A percentile compares a stretch with the other conserved stretches of the same genome.
Conservation (phyloP, 2,113 vertebrate species). For the Chloebia gouldiae region DNA sequence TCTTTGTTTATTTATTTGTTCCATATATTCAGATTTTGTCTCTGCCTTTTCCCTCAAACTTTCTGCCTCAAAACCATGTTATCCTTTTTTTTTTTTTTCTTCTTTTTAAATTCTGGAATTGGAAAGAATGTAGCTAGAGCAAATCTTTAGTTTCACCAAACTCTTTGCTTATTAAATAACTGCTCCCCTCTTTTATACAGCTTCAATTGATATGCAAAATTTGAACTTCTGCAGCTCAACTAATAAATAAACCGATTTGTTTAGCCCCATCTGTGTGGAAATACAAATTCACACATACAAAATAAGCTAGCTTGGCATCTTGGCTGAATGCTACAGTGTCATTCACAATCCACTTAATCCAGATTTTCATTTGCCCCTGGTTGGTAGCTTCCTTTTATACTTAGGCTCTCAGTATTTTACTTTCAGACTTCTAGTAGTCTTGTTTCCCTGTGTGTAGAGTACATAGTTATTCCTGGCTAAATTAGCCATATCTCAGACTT, state of each 20-base stretch:
- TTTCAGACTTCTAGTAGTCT: neutral
- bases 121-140: neutral
- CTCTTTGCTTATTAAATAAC: neutral
- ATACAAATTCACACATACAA: neutral
- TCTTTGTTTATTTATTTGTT: neutral
- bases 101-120: neutral
- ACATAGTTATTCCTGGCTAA: neutral
- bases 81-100: neutral
- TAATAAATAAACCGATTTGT: neutral
- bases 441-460: neutral
- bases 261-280: conserved; percentile 6
- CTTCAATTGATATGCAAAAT: conserved; percentile 22
- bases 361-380: neutral
- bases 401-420: neutral
- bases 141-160: neutral
- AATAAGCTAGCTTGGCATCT: neutral
- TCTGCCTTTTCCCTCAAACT: neutral
- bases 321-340: neutral
- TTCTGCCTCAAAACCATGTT: neutral
- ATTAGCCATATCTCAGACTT: neutral
- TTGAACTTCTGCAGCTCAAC: neutral
- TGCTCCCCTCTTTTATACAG: neutral
- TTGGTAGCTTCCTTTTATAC: neutral
- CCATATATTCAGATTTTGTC: neutral
- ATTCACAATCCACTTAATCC: neutral